Base-by-base conservation (phyloP, 2,888 invertebrate genomes). In the Danaus chrysippus region DNA sequence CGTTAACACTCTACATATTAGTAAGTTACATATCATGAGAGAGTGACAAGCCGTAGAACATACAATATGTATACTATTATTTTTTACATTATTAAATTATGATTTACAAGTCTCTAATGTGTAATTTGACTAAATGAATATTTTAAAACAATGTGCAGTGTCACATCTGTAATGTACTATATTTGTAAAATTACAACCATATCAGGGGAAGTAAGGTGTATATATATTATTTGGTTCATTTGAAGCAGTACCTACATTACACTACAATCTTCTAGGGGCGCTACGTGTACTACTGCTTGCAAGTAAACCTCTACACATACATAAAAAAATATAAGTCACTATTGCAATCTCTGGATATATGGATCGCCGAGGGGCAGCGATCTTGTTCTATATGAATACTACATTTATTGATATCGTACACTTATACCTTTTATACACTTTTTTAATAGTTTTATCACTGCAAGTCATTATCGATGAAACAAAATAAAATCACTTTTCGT, bases 401-500 rank as follows among this genome's bases (percentile, higher is more conserved):
- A 49, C 11, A 73, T 73, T 71, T 71, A 81, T 83, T 78, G 78
- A 79, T 84, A 78, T 82, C 73, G 75, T 82, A 83, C 83, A 86
- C 86, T 87, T 86, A 81, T 81, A 78, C 78, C 79, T 84, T 81
- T 86, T 84, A 81, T 85, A 84, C 79, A 81, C 78, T 83, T 82
- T 79, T 81, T 78, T 76, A 75, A 75, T 81, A 76, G 78, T 78
- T 75, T 76, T 81, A 70, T 76, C 74, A 74, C 75, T 73, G 73
- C 66, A 66, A 81, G 81, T 85, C 83, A 81, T 82, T 84, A 80
- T 67, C 78, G 17, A 49, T 77, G 77, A 78, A 83, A 87, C 89
- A 88, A 86, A 90, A 90, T 90, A 90, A 90, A 90, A 90, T 90
- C 89, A 90, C 90, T 90, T 87, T 81, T 81, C 81, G 82, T 82